Evolutionary conservation across 23 tunicate species (phyloP).

Genomic region (Phallusia fumigata): DNA sequence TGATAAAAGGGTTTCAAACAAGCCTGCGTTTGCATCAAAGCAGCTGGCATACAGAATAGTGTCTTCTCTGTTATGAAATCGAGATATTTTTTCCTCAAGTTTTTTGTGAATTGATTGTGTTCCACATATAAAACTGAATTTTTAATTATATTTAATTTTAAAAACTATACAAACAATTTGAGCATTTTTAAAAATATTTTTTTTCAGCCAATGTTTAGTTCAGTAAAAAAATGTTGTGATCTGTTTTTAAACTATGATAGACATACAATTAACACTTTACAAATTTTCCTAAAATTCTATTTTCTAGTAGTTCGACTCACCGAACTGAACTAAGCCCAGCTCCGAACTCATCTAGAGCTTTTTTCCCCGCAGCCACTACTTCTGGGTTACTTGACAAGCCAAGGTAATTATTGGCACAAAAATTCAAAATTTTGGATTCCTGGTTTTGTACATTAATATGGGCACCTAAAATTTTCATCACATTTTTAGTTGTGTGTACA

Average conservation of each 20-base stretch:
- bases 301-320: conserved; percentile 19
- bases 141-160: no score
- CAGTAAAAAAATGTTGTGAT: background rate
- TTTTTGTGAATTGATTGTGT: conserved; percentile 92
- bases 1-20: conserved; percentile 81
- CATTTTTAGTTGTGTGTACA: background rate
- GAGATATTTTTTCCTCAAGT: conserved; percentile 73
- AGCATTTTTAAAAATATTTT: background rate
- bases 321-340: conserved; percentile 96
- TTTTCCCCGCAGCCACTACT: conserved; percentile 67
- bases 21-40: conserved; percentile 99
- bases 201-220: no score
- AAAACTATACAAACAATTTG: background rate
- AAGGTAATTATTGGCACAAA: conserved; percentile 96
- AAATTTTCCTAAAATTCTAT: no score
- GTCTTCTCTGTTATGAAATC: conserved; percentile 85
- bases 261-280: no score
- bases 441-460: conserved; percentile 53
- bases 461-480: conserved; percentile 43
- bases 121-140: conserved; percentile 93
- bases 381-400: conserved; percentile 95
- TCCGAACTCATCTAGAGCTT: conserved; percentile 75
- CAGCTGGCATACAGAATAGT: conserved; percentile 95
- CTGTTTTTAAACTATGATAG: background rate
- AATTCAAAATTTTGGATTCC: conserved; percentile 60